Base-by-base conservation (phyloP, 2,888 invertebrate species). In the Gymnoscelis rufifasciata region DNA sequence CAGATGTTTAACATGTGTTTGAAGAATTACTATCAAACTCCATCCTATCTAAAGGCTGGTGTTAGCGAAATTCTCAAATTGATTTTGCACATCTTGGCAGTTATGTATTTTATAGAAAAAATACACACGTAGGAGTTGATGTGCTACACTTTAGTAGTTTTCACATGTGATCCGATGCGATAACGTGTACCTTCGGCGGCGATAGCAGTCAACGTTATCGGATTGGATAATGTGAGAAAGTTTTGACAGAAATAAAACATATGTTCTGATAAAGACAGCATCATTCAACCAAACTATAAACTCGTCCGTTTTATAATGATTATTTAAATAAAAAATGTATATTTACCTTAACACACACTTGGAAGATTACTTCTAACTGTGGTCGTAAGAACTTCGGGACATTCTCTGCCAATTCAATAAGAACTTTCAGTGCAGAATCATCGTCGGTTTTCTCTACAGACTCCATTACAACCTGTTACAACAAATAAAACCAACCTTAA, bases 351-450 rank as follows among this genome's bases (percentile, higher is more conserved):
- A 68, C 62, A 52, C 71, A 70, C 7, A 68, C 64, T 64, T 66
- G 71, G 59, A 98, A 94, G 61, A 99, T 94, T 10, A 90, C 88
- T 60, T 95, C 93, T 46, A 99, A 79, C 70, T 98, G 97, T 3
- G 95, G 92, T 55, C 98, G 91, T 49, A 99, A 88, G 76, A 93
- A 97, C 82, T 98, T 98, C 0, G 99, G 98, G 5, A 96, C 93
- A 47, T 93, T 92, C 81, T 99, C 98, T 0, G 97, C 96, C 67
- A 99, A 83, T 68, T 99, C 99, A 56, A 98, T 97, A 28, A 99
- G 90, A 57, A 97, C 93, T 83, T 99, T 98, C 23, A 99, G 81
- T 24, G 98, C 89, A 19, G 96, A 93, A 72, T 98, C 98, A 71
- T 98, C 97, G 15, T 96, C 94, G 60, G 93, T 92, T 54, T 93